Evolutionary conservation across 2,113 vertebrate species (phyloP), one percentile per base, ranked within the genome.

Genomic region (Archocentrus centrarchus): DNA sequence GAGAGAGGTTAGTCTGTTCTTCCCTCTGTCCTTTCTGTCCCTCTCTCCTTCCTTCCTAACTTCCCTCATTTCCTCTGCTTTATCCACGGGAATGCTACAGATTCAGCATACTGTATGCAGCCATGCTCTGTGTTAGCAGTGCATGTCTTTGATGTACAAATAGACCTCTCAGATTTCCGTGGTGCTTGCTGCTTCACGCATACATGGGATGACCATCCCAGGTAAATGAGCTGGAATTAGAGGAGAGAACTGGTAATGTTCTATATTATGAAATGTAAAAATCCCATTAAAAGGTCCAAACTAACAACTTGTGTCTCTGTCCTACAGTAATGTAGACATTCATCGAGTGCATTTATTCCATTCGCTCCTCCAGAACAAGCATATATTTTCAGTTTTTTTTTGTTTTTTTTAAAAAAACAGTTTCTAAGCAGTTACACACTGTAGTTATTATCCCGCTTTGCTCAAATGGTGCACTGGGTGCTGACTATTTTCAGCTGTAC

Each of bases 1-100:
- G 98, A 99, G 97, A 98, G 98, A 99, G 98, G 98, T 99, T 96
- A 99, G 98, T 99, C 93, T 96, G 95, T 81, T 94, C 80, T 91
- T 93, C 84, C 81, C 91, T 90, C 88, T 88, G 81, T 89, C 79
- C 85, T 83, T 86, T 55, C 66, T 80, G 59, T 90, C 81, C 81
- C 79, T 82, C 85, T 77, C 47, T 85, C 64, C 81, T 85, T 87
- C 20, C 73, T 76, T 79, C 79, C 75, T 81, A 89, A 68, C 86
- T 76, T 86, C 82, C 82, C 30, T 84, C 81, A 66, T 89, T 87
- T 84, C 86, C 83, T 81, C 39, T 61, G 86, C 86, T 92, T 80
- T 92, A 61, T 81, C 84, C 81, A 59, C 77, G 64, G 41, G 60
- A 76, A 39, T 18, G 57, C 75, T 59, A 79, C 41, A 79, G 79